These are phyloP conservation scores for Alectura lathami DNA, from an alignment of 2,113 vertebrate genomes.

Conservation along the genomic window DNA sequence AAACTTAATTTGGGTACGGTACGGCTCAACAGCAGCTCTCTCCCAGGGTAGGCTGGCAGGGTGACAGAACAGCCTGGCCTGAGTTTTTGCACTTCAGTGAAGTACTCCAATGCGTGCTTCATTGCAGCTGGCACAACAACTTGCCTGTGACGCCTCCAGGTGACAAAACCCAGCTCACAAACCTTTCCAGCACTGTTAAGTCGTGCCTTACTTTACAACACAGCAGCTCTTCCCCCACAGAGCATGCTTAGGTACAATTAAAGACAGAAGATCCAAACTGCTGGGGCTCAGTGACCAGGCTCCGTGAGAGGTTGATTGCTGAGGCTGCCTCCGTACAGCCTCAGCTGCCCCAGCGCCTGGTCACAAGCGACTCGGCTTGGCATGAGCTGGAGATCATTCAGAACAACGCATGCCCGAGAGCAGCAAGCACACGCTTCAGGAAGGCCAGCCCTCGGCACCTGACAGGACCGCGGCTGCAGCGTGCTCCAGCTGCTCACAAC, in stretches of 20 bases:
- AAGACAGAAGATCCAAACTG: background rate
- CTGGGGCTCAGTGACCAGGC: rapidly evolving
- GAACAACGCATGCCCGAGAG: rapidly evolving
- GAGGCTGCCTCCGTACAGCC: background rate
- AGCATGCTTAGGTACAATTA: rapidly evolving
- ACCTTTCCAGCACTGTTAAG: rapidly evolving
- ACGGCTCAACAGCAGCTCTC: slow-evolving; percentile 47
- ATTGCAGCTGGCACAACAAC: background rate
- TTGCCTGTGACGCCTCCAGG: rapidly evolving
- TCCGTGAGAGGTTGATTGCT: background rate
- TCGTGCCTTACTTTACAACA: rapidly evolving
- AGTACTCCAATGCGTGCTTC: background rate
- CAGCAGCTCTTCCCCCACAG: background rate
- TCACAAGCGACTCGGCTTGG: rapidly evolving
- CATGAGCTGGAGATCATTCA: background rate
- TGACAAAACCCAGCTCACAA: background rate
- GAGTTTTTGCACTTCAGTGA: background rate
- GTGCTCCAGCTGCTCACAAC: background rate
- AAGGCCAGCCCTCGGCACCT: background rate
- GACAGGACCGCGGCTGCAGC: background rate
- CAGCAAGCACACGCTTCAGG: no score
- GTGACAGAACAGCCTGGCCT: rapidly evolving
- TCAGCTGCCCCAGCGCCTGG: background rate
- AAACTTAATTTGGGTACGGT: slow-evolving; percentile 70
- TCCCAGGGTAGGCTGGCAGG: background rate